Conservation (phyloP, 2,888 invertebrate species). For the Neoaliturus tenellus region DNA sequence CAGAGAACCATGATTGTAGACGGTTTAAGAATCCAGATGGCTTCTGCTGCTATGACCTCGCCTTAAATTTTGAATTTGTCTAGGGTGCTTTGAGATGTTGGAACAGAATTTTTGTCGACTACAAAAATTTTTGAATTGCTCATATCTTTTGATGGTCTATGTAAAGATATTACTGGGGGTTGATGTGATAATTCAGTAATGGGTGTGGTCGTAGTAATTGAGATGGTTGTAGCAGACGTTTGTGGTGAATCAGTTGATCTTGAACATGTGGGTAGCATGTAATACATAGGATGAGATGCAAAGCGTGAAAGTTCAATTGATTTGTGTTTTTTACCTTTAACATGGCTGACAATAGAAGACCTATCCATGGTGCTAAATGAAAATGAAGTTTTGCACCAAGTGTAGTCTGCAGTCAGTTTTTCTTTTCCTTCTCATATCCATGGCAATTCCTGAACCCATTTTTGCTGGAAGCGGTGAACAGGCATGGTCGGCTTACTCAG, state of each 20-base stretch:
- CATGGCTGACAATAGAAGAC: background rate
- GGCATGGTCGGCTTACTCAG: background rate
- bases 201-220: background rate
- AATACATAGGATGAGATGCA: background rate
- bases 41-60: background rate
- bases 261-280: background rate
- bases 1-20: background rate
- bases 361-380: background rate
- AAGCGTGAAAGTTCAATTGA: background rate
- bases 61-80: background rate
- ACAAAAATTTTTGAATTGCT: background rate
- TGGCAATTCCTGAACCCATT: background rate
- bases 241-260: background rate
- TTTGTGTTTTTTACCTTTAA: background rate
- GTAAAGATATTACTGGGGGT: background rate
- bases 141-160: background rate
- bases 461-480: background rate
- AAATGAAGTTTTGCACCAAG: background rate
- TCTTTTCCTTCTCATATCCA: background rate
- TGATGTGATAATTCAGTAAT: background rate
- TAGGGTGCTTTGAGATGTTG: background rate
- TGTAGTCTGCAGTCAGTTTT: background rate
- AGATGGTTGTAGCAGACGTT: background rate
- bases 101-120: background rate
- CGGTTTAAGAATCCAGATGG: background rate